These are phyloP conservation scores for Neoscelio sp. DNA, from an alignment of 2,888 invertebrate species.

Conservation along the genomic window DNA sequence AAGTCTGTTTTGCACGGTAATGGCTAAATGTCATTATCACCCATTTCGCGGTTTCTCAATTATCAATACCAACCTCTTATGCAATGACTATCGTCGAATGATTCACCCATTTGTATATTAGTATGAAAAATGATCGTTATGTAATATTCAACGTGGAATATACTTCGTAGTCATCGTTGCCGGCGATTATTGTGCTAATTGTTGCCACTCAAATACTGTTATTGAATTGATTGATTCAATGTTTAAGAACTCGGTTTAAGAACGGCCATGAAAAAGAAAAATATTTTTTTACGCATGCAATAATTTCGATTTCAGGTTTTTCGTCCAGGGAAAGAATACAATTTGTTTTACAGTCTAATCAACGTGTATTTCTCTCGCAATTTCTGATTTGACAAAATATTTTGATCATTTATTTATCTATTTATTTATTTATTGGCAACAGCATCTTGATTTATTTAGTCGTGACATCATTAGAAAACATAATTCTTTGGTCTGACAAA, in stretches of 20 bases:
- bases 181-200: slow-evolving; percentile 37
- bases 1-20: slow-evolving; percentile 27
- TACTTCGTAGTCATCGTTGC: slow-evolving; percentile 35
- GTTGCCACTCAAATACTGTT: slow-evolving; percentile 29
- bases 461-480: too few species aligned
- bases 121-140: slow-evolving; percentile 38
- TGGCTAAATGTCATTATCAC: slow-evolving; percentile 43
- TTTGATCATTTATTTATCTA: too few species aligned
- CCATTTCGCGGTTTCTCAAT: slow-evolving; percentile 38
- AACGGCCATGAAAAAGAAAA: not conserved
- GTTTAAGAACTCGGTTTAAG: slow-evolving; percentile 24
- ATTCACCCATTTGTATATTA: slow-evolving; percentile 36
- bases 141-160: slow-evolving; percentile 16
- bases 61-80: slow-evolving; percentile 39
- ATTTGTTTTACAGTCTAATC: too few species aligned
- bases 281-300: too few species aligned
- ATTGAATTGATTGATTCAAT: slow-evolving; percentile 32
- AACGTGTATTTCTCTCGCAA: too few species aligned
- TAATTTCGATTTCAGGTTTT: too few species aligned
- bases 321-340: too few species aligned
- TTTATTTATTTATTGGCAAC: too few species aligned
- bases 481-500: too few species aligned
- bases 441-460: too few species aligned
- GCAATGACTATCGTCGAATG: slow-evolving; percentile 31
- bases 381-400: too few species aligned